These are phyloP conservation scores for Synaphobranchus kaupii DNA, from an alignment of 2,797 vertebrate species.

Conservation along the genomic window DNA sequence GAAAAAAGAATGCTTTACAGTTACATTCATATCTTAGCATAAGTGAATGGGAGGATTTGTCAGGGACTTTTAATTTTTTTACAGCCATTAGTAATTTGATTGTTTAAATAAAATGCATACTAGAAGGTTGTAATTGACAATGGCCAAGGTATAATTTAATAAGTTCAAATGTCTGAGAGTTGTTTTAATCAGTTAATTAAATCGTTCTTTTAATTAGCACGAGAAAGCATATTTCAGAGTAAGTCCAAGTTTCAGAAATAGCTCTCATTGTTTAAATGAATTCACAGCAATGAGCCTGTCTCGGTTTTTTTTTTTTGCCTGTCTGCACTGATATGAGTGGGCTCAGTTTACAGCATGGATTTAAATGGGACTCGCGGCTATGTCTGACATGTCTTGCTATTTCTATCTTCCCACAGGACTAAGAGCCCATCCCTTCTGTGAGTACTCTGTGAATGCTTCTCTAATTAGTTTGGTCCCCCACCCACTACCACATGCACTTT, in stretches of 20 bases:
- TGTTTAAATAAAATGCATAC: neutral
- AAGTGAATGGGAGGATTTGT: neutral
- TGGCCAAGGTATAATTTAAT: neutral
- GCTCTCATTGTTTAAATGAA: neutral
- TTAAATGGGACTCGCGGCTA: neutral
- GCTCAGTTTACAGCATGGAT: neutral
- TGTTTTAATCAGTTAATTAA: neutral
- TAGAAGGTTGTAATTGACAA: neutral
- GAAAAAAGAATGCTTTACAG: neutral
- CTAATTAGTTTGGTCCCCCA: slow-evolving; percentile 11
- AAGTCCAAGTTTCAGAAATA: neutral
- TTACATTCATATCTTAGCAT: neutral
- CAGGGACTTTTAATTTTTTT: neutral
- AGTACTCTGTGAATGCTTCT: neutral
- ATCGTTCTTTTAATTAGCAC: neutral
- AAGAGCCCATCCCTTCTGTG: neutral
- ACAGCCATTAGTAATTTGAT: neutral
- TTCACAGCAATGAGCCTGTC: neutral
- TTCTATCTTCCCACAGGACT: slow-evolving; percentile 9
- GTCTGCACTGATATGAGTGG: neutral
- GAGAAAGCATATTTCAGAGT: neutral
- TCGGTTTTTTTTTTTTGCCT: neutral
- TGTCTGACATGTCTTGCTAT: slow-evolving; percentile 12
- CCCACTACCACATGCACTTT: neutral
- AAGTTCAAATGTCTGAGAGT: neutral